Evolutionary conservation across 2,888 invertebrate species (phyloP).

Genomic region (Erynnis tages): DNA sequence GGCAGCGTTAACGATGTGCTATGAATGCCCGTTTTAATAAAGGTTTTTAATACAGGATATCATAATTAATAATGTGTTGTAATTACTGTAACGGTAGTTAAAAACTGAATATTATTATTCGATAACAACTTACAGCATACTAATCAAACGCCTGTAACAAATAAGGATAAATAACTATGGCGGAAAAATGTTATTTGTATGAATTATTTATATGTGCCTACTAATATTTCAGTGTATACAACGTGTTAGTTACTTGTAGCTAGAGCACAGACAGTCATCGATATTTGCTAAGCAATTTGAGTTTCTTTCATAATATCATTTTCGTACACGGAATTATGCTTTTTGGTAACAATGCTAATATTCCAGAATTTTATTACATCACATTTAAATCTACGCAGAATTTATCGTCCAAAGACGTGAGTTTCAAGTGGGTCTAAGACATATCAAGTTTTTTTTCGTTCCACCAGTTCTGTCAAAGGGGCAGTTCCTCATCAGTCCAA

Average conservation of each 20-base stretch:
- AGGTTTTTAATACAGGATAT: too few species aligned
- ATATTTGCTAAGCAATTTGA: constrained; percentile 46
- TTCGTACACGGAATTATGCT: constrained; percentile 38
- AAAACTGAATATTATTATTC: too few species aligned
- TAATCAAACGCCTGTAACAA: not conserved
- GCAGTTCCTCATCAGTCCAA: too few species aligned
- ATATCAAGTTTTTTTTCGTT: too few species aligned
- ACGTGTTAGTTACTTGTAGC: constrained; percentile 6
- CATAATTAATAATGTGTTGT: too few species aligned
- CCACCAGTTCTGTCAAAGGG: too few species aligned
- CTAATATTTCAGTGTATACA: constrained; percentile 9
- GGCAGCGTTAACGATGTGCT: too few species aligned
- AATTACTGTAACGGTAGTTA: too few species aligned
- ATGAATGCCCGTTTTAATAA: too few species aligned
- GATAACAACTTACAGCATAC: too few species aligned
- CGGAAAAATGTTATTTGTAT: constrained; percentile 8
- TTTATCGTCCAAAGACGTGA: too few species aligned
- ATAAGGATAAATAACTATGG: not conserved
- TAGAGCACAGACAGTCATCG: constrained; percentile 30
- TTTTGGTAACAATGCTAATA: constrained; percentile 12
- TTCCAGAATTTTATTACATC: constrained; percentile 11
- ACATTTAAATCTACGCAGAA: not conserved
- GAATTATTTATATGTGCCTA: not conserved
- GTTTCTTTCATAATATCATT: constrained; percentile 41
- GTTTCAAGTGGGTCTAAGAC: too few species aligned